phyloP scores from a whole-genome alignment of 64 coral and sea anemone genomes.

The Stichodactyla mertensii region DNA sequence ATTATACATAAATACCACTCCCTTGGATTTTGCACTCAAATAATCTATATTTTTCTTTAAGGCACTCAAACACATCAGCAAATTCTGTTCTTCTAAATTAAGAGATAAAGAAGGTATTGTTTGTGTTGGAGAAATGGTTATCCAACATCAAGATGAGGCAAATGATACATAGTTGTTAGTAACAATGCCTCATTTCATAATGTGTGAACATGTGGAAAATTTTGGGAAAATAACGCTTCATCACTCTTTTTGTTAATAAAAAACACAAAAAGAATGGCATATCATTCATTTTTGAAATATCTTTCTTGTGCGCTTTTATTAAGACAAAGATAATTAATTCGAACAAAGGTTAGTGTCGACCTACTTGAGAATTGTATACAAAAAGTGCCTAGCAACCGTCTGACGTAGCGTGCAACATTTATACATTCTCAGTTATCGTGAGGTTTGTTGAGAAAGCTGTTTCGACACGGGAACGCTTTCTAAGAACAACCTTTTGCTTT shows the following conservation, averaged over 20 bases:
- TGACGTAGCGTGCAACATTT: neutral
- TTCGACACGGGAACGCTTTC: neutral
- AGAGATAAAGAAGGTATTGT: slow-evolving; percentile 47
- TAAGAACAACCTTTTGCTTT: neutral
- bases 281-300: too few species aligned
- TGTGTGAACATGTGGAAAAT: too few species aligned
- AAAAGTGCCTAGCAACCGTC: neutral
- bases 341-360: too few species aligned
- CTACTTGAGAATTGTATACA: neutral
- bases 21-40: neutral
- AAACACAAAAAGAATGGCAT: too few species aligned
- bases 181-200: neutral
- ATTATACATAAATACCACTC: neutral
- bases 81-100: slow-evolving; percentile 45
- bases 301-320: too few species aligned
- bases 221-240: too few species aligned
- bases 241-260: too few species aligned
- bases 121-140: slow-evolving; percentile 41
- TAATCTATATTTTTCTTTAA: slow-evolving; percentile 5
- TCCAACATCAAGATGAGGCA: slow-evolving; percentile 13
- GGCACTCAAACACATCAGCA: slow-evolving; percentile 34
- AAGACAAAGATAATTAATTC: too few species aligned
- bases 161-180: neutral
- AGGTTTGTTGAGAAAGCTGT: neutral
- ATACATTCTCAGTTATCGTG: neutral